Percentiles rank a stretch among this genome's conserved stretches.
Evolutionary conservation across 2,113 vertebrate species (phyloP).

Genomic region (Dipodomys merriami): DNA sequence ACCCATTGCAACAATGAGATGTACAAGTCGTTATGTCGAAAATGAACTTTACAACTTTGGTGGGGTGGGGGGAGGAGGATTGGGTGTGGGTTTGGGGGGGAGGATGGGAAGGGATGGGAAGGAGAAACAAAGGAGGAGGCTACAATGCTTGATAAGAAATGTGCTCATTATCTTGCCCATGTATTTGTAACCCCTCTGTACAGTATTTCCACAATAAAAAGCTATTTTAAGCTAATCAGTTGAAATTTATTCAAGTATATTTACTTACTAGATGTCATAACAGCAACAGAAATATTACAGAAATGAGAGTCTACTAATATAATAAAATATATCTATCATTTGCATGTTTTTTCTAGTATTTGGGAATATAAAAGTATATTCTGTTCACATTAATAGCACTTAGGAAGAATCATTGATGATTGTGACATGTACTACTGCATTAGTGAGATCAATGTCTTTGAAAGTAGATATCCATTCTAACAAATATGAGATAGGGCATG

Average conservation of each 20-base stretch:
- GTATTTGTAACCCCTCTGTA: too few relatives aligned
- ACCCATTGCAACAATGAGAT: too few relatives aligned
- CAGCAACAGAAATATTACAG: background rate
- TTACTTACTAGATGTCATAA: background rate
- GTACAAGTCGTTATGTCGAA: too few relatives aligned
- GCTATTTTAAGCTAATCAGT: conserved; percentile 4
- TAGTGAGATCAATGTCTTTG: background rate
- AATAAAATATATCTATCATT: background rate
- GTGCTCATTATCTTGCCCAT: too few relatives aligned
- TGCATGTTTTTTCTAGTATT: background rate
- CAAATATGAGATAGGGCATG: background rate
- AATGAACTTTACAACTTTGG: too few relatives aligned
- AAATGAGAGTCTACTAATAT: conserved; percentile 20
- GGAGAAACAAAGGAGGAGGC: too few relatives aligned
- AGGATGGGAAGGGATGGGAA: too few relatives aligned
- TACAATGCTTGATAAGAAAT: too few relatives aligned
- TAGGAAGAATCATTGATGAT: background rate
- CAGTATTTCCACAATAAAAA: too few relatives aligned
- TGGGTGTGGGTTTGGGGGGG: too few relatives aligned
- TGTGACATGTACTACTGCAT: conserved; percentile 1
- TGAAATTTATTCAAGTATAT: background rate
- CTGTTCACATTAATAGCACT: background rate
- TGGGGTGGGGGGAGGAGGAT: too few relatives aligned
- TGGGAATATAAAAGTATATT: background rate
- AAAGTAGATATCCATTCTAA: background rate